A percentile compares a stretch with the other conserved stretches of the same genome.
These are phyloP conservation scores for Peribatodes rhomboidaria DNA, from an alignment of 2,888 invertebrate genomes.

Conservation along the genomic window DNA sequence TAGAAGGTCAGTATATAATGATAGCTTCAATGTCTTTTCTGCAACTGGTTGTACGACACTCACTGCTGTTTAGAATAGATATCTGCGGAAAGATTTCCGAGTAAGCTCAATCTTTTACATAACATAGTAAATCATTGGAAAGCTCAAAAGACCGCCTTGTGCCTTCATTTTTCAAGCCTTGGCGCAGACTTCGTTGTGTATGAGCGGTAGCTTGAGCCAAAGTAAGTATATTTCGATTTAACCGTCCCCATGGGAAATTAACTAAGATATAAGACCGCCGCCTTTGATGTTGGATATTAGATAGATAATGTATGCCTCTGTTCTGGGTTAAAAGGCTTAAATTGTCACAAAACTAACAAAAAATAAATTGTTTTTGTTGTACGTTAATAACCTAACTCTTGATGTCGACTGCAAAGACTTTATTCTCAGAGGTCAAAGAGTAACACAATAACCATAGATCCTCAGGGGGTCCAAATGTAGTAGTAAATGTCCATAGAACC, in stretches of 20 bases:
- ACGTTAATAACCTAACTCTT: too few relatives aligned
- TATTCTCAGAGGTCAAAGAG: too few relatives aligned
- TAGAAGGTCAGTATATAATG: too few relatives aligned
- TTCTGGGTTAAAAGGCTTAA: conserved; percentile 19
- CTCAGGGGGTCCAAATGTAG: too few relatives aligned
- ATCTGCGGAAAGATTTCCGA: too few relatives aligned
- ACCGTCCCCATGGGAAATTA: conserved; percentile 39
- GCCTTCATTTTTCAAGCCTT: background rate
- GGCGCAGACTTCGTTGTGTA: conserved; percentile 6
- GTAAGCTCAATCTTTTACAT: background rate
- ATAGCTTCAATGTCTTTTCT: too few relatives aligned
- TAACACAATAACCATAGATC: too few relatives aligned
- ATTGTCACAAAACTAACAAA: conserved; percentile 4
- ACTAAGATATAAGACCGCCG: conserved; percentile 28
- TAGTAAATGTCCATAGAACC: too few relatives aligned
- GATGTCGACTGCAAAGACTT: too few relatives aligned
- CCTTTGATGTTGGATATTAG: conserved; percentile 32
- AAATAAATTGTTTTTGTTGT: background rate
- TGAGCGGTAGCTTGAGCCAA: conserved; percentile 26
- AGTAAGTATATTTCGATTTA: conserved; percentile 36
- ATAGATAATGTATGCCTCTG: conserved; percentile 30
- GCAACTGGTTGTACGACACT: too few relatives aligned
- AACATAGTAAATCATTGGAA: background rate
- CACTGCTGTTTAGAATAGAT: too few relatives aligned
- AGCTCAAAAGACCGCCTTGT: background rate